A percentile compares a stretch with the other conserved stretches of the same genome.
Conservation (phyloP, 1,140 invertebrate genomes). For the Caerostris darwini region DNA sequence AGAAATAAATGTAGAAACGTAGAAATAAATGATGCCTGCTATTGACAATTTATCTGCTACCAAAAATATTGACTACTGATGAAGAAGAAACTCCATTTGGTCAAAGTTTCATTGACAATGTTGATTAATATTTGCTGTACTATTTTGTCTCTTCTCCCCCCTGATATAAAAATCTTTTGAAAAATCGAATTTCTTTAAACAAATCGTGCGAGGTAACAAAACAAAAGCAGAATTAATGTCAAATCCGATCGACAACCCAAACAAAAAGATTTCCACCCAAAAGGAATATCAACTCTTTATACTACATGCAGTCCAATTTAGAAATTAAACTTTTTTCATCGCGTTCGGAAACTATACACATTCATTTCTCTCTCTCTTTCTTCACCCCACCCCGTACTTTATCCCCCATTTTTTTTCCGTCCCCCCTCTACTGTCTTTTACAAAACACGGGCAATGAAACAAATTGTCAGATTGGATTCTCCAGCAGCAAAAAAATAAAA, state of each 20-base stretch:
- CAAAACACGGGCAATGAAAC: constrained; percentile 60
- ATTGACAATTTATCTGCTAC: constrained; percentile 17
- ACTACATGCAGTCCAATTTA: constrained; percentile 61
- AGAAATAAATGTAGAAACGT: background rate
- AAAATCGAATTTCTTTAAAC: constrained; percentile 49
- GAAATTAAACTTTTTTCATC: constrained; percentile 67
- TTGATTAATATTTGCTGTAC: background rate
- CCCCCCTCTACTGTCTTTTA: background rate
- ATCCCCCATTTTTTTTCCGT: background rate
- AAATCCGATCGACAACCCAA: constrained; percentile 39
- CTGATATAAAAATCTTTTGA: background rate
- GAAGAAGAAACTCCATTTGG: background rate
- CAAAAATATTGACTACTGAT: constrained; percentile 5
- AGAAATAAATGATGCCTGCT: background rate
- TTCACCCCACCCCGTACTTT: too few species aligned
- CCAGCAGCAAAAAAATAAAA: constrained; percentile 27
- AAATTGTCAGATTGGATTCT: constrained; percentile 74
- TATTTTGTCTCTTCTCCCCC: background rate
- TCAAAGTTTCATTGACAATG: background rate
- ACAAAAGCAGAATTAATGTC: constrained; percentile 67
- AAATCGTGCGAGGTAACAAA: background rate
- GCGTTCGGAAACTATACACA: constrained; percentile 65
- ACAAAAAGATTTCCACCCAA: constrained; percentile 7
- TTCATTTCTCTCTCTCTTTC: constrained; percentile 37
- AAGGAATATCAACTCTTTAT: constrained; percentile 54